A percentile compares a stretch with the other conserved stretches of the same genome.
Conservation (phyloP, 1,140 invertebrate species). For the Pomacea maculata region DNA sequence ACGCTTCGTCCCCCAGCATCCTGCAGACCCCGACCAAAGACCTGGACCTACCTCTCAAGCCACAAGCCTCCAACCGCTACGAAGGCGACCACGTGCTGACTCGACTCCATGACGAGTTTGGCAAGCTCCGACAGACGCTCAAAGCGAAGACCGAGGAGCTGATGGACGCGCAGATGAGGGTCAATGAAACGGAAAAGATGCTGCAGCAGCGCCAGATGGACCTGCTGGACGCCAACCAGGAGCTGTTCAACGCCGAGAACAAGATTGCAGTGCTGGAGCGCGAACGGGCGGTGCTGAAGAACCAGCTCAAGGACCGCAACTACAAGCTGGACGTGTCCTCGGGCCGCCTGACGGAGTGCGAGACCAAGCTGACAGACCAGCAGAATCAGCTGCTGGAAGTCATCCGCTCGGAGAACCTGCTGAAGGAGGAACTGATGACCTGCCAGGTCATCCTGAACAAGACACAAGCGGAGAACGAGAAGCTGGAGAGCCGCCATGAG, state of each 20-base stretch:
- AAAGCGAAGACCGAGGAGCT: conserved; percentile 34
- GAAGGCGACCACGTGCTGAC: conserved; percentile 11
- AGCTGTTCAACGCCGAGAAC: conserved; percentile 45
- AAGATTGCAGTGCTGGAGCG: conserved; percentile 37
- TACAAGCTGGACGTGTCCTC: conserved; percentile 32
- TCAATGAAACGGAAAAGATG: conserved; percentile 40
- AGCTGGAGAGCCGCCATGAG: conserved; percentile 27
- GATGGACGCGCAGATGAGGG: conserved; percentile 28
- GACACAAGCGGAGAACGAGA: conserved; percentile 18
- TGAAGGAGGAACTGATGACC: conserved; percentile 45
- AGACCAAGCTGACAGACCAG: conserved; percentile 28
- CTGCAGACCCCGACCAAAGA: background rate
- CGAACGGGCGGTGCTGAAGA: conserved; percentile 48
- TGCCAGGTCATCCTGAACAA: conserved; percentile 37
- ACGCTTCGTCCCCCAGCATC: background rate
- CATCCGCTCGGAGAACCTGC: conserved; percentile 45
- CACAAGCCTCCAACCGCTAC: background rate
- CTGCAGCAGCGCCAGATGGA: conserved; percentile 38
- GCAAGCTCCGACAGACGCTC: conserved; percentile 33
- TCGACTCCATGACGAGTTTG: conserved; percentile 42
- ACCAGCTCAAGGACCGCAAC: conserved; percentile 43
- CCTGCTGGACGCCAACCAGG: conserved; percentile 35
- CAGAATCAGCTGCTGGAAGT: conserved; percentile 40
- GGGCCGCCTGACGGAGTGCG: conserved; percentile 28
- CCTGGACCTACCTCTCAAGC: background rate